Conservation (phyloP, 2,888 invertebrate species). For the Gymnosoma rotundatum region DNA sequence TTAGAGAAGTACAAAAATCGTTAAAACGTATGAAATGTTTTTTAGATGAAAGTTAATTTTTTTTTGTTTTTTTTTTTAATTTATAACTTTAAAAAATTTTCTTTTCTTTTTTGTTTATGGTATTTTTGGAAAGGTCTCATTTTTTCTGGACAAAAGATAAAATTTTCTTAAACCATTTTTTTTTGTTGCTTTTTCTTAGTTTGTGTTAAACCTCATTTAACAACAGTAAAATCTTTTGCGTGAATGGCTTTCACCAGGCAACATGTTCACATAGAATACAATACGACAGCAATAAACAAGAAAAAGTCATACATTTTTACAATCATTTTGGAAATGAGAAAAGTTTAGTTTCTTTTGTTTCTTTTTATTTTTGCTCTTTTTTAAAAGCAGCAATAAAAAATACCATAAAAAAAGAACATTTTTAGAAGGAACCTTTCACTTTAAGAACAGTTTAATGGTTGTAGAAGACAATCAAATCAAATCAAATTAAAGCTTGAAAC, state of each 20-base stretch:
- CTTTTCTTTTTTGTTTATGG: not conserved
- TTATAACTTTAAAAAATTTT: not conserved
- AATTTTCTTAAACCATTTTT: not conserved
- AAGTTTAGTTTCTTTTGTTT: conserved; percentile 34
- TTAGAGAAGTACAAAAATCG: not conserved
- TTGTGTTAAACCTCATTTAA: conserved; percentile 61
- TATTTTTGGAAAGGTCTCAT: conserved; percentile 40
- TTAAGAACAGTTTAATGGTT: conserved; percentile 13
- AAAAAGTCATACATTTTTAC: conserved; percentile 58
- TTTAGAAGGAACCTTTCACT: conserved; percentile 61
- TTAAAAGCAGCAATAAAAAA: conserved; percentile 48
- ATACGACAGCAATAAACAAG: conserved; percentile 21
- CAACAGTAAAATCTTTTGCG: conserved; percentile 63
- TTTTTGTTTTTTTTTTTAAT: too few relatives aligned
- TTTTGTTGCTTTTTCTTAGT: not conserved
- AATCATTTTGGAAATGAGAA: conserved; percentile 61
- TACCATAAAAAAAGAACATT: conserved; percentile 12
- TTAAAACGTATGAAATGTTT: not conserved
- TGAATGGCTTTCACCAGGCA: conserved; percentile 70
- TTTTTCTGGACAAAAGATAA: conserved; percentile 44
- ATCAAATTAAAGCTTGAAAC: conserved; percentile 36
- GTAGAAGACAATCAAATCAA: conserved; percentile 16
- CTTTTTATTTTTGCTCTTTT: conserved; percentile 29
- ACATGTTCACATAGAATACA: conserved; percentile 62
- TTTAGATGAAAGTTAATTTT: not conserved